Percentiles rank a stretch among this genome's conserved stretches.
phyloP scores from a whole-genome alignment of 2,888 invertebrate genomes.

The Gastracanthus pulcherrimus region DNA sequence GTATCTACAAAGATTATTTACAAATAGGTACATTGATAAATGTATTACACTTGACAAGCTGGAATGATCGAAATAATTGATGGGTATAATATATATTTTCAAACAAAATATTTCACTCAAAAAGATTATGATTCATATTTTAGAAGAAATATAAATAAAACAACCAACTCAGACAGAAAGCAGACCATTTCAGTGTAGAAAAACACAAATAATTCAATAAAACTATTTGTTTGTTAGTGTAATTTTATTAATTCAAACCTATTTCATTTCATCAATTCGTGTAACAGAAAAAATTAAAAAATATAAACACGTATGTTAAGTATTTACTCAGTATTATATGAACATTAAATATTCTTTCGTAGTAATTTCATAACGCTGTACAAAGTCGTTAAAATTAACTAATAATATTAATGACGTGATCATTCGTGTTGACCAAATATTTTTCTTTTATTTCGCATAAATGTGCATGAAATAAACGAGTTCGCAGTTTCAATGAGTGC shows the following conservation, averaged over 20 bases:
- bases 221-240: not conserved
- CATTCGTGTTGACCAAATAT: not conserved
- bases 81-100: not conserved
- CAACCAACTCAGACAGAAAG: too few species aligned
- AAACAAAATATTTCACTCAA: not conserved
- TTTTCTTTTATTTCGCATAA: not conserved
- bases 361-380: not conserved
- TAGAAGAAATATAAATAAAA: too few species aligned
- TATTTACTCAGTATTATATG: conserved; percentile 1
- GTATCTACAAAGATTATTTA: not conserved
- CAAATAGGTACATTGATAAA: not conserved
- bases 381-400: not conserved
- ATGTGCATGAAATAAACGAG: not conserved
- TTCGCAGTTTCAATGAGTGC: not conserved
- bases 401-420: not conserved
- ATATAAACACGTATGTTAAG: not conserved
- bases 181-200: not conserved
- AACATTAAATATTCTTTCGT: not conserved
- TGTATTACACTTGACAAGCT: not conserved
- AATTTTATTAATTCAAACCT: conserved; percentile 32
- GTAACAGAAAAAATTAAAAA: not conserved
- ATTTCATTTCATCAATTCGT: not conserved
- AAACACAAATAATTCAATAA: not conserved
- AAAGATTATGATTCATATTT: too few species aligned
- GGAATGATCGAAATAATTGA: not conserved